A percentile compares a stretch with the other conserved stretches of the same genome.
Conservation (phyloP, 2,888 invertebrate species). For the Caenorhabditis sp. region DNA sequence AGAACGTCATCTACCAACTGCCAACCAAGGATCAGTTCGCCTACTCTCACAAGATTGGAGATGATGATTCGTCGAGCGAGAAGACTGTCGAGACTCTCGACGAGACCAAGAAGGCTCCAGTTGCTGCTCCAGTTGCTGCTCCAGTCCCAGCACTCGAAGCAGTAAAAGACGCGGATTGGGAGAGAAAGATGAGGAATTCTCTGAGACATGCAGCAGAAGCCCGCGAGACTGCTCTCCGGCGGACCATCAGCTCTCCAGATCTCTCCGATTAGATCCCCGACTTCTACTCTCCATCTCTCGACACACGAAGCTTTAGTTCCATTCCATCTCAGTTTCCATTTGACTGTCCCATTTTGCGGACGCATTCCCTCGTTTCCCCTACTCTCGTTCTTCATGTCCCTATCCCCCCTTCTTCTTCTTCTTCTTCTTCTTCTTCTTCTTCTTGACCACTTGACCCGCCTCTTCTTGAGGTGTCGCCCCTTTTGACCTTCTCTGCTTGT, state of each 20-base stretch:
- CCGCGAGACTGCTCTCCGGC: constrained; percentile 50
- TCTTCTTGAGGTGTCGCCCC: constrained; percentile 34
- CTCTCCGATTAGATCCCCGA: constrained; percentile 23
- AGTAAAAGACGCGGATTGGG: constrained; percentile 48
- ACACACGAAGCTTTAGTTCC: constrained; percentile 1
- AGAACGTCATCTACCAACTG: constrained; percentile 80
- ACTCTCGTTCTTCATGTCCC: constrained; percentile 20
- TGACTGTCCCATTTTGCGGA: constrained; percentile 24
- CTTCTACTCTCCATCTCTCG: no score
- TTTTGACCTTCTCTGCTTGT: constrained; percentile 17
- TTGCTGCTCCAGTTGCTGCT: not conserved
- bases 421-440: constrained; percentile 36
- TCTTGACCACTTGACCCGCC: constrained; percentile 28
- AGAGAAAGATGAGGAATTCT: constrained; percentile 59
- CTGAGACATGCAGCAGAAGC: constrained; percentile 47
- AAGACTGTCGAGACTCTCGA: constrained; percentile 66
- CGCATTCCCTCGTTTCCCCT: not conserved
- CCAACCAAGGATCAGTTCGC: constrained; percentile 80
- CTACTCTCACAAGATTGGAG: constrained; percentile 77
- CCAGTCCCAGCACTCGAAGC: constrained; percentile 22
- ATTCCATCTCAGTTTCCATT: constrained; percentile 1
- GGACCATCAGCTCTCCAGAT: constrained; percentile 65
- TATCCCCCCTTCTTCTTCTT: constrained; percentile 7
- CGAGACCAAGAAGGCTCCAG: constrained; percentile 32
- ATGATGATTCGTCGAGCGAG: constrained; percentile 70